These are phyloP conservation scores for Melieria omissa DNA, from an alignment of 2,888 invertebrate species.

Conservation along the genomic window DNA sequence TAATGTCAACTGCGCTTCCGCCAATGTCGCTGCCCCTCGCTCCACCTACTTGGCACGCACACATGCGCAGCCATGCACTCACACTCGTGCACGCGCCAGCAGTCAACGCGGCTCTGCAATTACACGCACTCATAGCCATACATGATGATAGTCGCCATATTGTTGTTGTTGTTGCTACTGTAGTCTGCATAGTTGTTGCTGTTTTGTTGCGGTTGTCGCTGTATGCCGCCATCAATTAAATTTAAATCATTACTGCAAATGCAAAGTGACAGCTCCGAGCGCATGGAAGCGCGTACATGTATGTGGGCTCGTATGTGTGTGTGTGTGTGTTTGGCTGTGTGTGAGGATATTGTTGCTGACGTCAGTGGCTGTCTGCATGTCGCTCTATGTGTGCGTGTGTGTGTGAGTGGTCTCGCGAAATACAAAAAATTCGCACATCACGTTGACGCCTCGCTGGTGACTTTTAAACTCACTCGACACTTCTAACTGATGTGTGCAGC, in stretches of 20 bases:
- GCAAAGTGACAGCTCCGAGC: neutral
- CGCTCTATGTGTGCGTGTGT: too few species aligned
- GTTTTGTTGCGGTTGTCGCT: neutral
- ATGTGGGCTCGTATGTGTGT: too few species aligned
- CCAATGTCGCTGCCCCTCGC: neutral
- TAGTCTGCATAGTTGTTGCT: neutral
- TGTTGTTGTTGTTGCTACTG: neutral
- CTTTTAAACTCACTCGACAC: too few species aligned
- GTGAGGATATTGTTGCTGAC: too few species aligned
- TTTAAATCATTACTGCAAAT: constrained; percentile 54
- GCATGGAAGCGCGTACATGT: too few species aligned
- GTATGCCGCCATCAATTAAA: constrained; percentile 57
- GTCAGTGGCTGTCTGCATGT: too few species aligned
- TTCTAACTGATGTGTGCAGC: too few species aligned
- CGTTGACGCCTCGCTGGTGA: too few species aligned
- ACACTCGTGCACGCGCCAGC: too few species aligned
- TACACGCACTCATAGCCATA: neutral
- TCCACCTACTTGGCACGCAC: neutral
- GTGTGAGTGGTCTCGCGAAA: too few species aligned
- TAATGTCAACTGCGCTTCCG: constrained; percentile 47
- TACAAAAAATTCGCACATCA: too few species aligned
- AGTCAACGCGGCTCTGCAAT: neutral
- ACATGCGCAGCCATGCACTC: neutral
- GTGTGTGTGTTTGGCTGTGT: too few species aligned
- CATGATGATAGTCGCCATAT: neutral